phyloP scores from a whole-genome alignment of 2,888 invertebrate species.

The Diogma glabrata region DNA sequence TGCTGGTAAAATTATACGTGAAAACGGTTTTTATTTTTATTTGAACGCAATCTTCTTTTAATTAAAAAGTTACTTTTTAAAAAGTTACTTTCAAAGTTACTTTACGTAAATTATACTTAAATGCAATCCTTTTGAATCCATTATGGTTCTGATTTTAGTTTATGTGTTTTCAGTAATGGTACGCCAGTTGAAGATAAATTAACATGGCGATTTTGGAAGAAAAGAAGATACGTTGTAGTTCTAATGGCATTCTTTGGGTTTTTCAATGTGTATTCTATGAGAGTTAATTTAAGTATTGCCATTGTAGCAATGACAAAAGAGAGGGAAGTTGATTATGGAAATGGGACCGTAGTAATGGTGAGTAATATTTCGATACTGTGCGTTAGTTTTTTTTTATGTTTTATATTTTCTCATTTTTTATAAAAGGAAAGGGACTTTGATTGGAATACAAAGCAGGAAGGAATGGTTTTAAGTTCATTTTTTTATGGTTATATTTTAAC shows the following conservation, averaged over 20 bases:
- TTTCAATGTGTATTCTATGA: constrained; percentile 69
- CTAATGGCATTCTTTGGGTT: constrained; percentile 72
- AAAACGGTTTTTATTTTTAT: too few relatives aligned
- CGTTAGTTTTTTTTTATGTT: too few relatives aligned
- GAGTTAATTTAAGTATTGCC: constrained; percentile 84
- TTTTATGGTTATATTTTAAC: constrained; percentile 83
- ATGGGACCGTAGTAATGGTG: constrained; percentile 48
- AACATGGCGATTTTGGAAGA: constrained; percentile 62
- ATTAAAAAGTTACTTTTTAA: too few relatives aligned
- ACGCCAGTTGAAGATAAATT: constrained; percentile 18
- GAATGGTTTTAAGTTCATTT: constrained; percentile 71
- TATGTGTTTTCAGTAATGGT: too few relatives aligned
- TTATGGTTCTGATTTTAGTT: too few relatives aligned
- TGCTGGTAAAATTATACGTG: too few relatives aligned
- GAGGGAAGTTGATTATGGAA: constrained; percentile 44
- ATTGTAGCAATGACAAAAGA: constrained; percentile 87
- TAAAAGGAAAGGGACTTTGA: constrained; percentile 69
- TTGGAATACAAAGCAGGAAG: constrained; percentile 68
- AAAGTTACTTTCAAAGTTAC: too few relatives aligned
- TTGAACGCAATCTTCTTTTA: too few relatives aligned
- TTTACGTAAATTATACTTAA: too few relatives aligned
- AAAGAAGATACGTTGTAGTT: constrained; percentile 62
- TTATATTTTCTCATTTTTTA: too few relatives aligned
- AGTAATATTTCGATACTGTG: too few relatives aligned
- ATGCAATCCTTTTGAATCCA: too few relatives aligned